phyloP scores from a whole-genome alignment of 2,797 vertebrate genomes.

The Sternotherus odoratus region DNA sequence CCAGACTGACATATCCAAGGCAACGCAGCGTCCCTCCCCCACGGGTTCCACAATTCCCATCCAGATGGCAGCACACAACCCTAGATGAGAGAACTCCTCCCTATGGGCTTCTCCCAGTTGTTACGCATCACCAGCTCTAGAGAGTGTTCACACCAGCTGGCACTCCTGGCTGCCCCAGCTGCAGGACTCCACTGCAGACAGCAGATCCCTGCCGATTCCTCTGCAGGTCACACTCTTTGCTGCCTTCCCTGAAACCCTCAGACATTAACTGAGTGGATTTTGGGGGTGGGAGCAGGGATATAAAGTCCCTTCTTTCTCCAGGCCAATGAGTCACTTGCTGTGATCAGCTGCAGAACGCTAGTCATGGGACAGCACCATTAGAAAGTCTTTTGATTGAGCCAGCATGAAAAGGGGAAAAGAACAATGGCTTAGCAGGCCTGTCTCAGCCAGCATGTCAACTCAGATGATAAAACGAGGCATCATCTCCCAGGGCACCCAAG shows the following conservation, averaged over 20 bases:
- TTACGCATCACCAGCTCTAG: neutral
- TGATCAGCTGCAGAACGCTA: neutral
- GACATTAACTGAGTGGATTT: neutral
- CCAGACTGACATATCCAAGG: neutral
- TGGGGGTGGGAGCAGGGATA: neutral
- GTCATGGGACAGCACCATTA: neutral
- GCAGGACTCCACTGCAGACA: neutral
- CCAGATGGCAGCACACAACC: neutral
- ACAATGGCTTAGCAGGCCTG: neutral
- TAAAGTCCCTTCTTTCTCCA: neutral
- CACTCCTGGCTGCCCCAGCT: neutral
- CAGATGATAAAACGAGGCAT: conserved; percentile 10
- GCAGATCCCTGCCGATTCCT: neutral
- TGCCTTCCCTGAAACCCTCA: neutral
- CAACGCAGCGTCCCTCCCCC: neutral
- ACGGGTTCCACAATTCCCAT: neutral
- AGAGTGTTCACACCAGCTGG: neutral
- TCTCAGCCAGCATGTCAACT: conserved; percentile 1
- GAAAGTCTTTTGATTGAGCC: neutral
- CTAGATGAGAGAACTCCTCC: neutral
- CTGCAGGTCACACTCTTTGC: neutral
- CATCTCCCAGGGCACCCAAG: neutral
- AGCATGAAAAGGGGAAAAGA: neutral
- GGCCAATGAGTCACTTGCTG: neutral
- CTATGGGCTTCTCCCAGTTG: neutral